These are phyloP conservation scores for Oopsacas minuta DNA, from an alignment of 37 sponge, comb jelly and placozoan genomes.

Conservation along the genomic window DNA sequence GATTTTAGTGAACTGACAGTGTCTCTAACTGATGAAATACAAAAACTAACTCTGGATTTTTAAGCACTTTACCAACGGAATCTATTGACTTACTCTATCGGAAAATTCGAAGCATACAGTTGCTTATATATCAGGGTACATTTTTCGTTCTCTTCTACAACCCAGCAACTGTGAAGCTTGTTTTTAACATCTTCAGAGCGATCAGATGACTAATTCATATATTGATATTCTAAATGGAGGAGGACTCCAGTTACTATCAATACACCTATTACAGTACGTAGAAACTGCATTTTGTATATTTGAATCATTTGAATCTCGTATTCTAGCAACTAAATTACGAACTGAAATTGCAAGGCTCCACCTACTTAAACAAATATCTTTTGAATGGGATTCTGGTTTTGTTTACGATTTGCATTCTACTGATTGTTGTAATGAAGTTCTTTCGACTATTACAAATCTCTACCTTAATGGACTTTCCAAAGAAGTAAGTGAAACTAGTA, in stretches of 20 bases:
- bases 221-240: neutral
- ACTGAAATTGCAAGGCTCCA: neutral
- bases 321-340: neutral
- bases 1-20: neutral
- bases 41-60: neutral
- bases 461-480: too few species aligned
- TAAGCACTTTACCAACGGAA: neutral
- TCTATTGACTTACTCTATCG: neutral
- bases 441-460: too few species aligned
- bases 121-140: neutral
- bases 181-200: neutral
- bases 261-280: neutral
- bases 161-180: neutral
- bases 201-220: neutral
- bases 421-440: too few species aligned
- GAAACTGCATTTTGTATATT: neutral
- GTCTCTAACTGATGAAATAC: neutral
- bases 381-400: neutral
- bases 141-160: neutral
- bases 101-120: neutral
- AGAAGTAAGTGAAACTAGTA: too few species aligned
- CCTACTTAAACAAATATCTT: neutral
- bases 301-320: neutral
- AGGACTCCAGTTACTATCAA: neutral
- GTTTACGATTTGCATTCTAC: too few species aligned